Conservation (phyloP, 2,888 invertebrate genomes). For the Andrena chrysosceles region DNA sequence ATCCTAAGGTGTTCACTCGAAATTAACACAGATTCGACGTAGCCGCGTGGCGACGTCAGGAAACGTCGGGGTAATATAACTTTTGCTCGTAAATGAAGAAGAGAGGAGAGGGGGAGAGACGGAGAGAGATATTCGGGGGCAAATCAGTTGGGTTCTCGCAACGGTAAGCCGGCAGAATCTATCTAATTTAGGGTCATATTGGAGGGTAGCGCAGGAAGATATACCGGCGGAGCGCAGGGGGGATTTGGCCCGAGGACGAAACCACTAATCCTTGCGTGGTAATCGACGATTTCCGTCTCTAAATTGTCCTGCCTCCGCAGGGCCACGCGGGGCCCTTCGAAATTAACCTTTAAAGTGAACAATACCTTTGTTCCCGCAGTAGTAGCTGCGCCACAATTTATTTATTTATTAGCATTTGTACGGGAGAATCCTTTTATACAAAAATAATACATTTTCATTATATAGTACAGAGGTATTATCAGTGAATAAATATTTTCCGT, state of each 20-base stretch:
- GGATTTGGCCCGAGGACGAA: conserved; percentile 72
- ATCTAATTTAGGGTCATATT: conserved; percentile 70
- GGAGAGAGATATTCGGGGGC: conserved; percentile 48
- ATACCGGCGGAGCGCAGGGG: conserved; percentile 64
- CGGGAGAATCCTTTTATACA: background rate
- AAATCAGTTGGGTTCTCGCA: conserved; percentile 62
- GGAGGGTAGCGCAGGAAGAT: conserved; percentile 60
- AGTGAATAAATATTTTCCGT: too few species aligned
- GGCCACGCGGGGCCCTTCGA: conserved; percentile 29
- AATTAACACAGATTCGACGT: conserved; percentile 43
- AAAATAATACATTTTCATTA: too few species aligned
- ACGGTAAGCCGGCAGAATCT: conserved; percentile 67
- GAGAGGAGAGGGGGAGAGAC: background rate
- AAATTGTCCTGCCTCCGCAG: conserved; percentile 55
- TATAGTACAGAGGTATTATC: too few species aligned
- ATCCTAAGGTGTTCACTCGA: conserved; percentile 16
- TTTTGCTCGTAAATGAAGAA: conserved; percentile 39
- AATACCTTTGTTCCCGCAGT: conserved; percentile 64
- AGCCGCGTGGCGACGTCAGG: conserved; percentile 12
- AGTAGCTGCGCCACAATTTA: conserved; percentile 68
- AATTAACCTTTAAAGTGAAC: conserved; percentile 59
- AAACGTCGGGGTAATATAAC: conserved; percentile 45
- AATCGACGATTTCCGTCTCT: conserved; percentile 80
- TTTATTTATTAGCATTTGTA: conserved; percentile 62
- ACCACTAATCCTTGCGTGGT: conserved; percentile 78